A percentile compares a stretch with the other conserved stretches of the same genome.
Evolutionary conservation across 92 coral and sea anemone species (phyloP).

Genomic region (Paramuricea clavata): DNA sequence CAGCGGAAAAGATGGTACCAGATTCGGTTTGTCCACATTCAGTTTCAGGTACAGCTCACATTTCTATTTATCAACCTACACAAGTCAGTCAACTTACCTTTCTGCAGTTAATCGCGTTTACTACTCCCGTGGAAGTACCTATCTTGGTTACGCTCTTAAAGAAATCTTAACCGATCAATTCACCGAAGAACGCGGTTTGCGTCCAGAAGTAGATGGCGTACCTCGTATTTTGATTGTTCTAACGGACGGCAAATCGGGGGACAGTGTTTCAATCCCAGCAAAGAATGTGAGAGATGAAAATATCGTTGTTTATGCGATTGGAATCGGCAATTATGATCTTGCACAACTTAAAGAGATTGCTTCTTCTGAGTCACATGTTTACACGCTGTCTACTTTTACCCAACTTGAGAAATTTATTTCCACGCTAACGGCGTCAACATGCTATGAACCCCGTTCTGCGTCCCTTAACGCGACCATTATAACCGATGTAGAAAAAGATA

Average conservation of each 20-base stretch:
- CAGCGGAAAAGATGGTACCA: slow-evolving; percentile 34
- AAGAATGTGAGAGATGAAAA: slow-evolving; percentile 30
- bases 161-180: slow-evolving; percentile 41
- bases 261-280: slow-evolving; percentile 29
- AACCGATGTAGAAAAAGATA: slow-evolving; percentile 1
- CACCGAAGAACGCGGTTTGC: slow-evolving; percentile 37
- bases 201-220: slow-evolving; percentile 20
- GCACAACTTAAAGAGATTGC: slow-evolving; percentile 44
- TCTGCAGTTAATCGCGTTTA: slow-evolving; percentile 24
- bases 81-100: slow-evolving; percentile 29
- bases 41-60: background rate
- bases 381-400: slow-evolving; percentile 35
- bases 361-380: slow-evolving; percentile 30
- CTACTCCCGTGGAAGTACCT: slow-evolving; percentile 10
- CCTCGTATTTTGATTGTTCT: slow-evolving; percentile 50
- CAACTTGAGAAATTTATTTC: slow-evolving; percentile 37
- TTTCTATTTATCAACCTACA: slow-evolving; percentile 37
- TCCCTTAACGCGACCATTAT: slow-evolving; percentile 25
- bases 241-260: slow-evolving; percentile 44
- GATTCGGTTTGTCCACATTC: slow-evolving; percentile 58
- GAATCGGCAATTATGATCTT: slow-evolving; percentile 36
- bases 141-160: slow-evolving; percentile 33
- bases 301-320: slow-evolving; percentile 48
- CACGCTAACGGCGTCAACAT: slow-evolving; percentile 42
- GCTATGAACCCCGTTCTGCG: slow-evolving; percentile 47